Conservation (phyloP, 2,888 invertebrate species). For the Oligia latruncula region DNA sequence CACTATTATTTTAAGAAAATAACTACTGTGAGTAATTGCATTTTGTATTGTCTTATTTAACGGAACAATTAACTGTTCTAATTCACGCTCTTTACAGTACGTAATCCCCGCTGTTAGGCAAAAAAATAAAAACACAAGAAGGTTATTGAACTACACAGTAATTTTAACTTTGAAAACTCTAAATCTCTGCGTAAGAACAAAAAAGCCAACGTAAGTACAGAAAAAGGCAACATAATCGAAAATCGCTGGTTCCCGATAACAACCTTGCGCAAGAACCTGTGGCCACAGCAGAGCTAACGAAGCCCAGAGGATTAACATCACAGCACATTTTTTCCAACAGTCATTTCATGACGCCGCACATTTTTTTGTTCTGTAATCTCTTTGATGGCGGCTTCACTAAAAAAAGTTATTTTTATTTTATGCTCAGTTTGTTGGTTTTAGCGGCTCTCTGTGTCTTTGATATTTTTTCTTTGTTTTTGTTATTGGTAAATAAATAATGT, state of each 20-base stretch:
- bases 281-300: slow-evolving; percentile 54
- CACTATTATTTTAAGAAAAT: slow-evolving; percentile 9
- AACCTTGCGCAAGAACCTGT: slow-evolving; percentile 38
- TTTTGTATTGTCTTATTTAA: slow-evolving; percentile 22
- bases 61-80: slow-evolving; percentile 32
- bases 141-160: slow-evolving; percentile 29
- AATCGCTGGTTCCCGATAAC: slow-evolving; percentile 60
- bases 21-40: slow-evolving; percentile 13
- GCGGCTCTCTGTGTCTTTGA: slow-evolving; percentile 53
- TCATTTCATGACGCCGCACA: slow-evolving; percentile 63
- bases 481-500: slow-evolving; percentile 52
- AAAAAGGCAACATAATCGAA: slow-evolving; percentile 44
- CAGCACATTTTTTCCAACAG: slow-evolving; percentile 56
- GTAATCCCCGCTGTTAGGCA: slow-evolving; percentile 11
- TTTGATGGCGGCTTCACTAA: slow-evolving; percentile 72
- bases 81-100: slow-evolving; percentile 20
- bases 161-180: slow-evolving; percentile 4
- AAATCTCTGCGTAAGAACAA: slow-evolving; percentile 16
- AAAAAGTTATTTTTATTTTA: slow-evolving; percentile 66
- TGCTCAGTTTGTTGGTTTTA: slow-evolving; percentile 53
- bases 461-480: slow-evolving; percentile 39
- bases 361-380: slow-evolving; percentile 70
- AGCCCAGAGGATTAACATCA: slow-evolving; percentile 68
- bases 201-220: slow-evolving; percentile 12
- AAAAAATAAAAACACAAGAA: slow-evolving; percentile 18